Evolutionary conservation across 2,888 invertebrate genomes (phyloP).

Genomic region (Didymodactylos carnosus): DNA sequence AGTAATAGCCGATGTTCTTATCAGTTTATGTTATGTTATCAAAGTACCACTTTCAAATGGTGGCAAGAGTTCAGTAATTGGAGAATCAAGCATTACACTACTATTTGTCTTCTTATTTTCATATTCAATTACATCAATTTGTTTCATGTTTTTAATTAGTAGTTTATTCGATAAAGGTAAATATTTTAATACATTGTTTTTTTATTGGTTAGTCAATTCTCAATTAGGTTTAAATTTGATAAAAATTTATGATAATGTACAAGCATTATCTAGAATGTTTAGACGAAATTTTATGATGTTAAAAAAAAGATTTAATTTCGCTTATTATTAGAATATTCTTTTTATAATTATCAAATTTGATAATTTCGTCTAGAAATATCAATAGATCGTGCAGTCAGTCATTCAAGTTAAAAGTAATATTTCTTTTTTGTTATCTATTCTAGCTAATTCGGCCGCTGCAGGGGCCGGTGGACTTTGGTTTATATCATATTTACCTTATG

Average conservation of each 20-base stretch:
- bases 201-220: too few species aligned
- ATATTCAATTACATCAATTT: conserved; percentile 45
- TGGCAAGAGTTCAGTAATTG: conserved; percentile 43
- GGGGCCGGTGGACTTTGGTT: conserved; percentile 58
- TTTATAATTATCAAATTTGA: too few species aligned
- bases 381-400: too few species aligned
- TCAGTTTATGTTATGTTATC: conserved; percentile 23
- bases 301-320: too few species aligned
- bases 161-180: conserved; percentile 57
- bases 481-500: conserved; percentile 50
- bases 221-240: too few species aligned
- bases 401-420: too few species aligned
- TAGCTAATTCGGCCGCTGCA: conserved; percentile 57
- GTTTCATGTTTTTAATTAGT: conserved; percentile 58
- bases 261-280: too few species aligned
- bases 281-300: too few species aligned
- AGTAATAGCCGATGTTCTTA: conserved; percentile 41
- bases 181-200: too few species aligned
- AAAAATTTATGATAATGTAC: too few species aligned
- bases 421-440: conserved; percentile 25
- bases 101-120: conserved; percentile 48
- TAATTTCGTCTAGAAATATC: too few species aligned
- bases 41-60: conserved; percentile 19
- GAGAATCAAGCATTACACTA: conserved; percentile 47
- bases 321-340: too few species aligned